Percentiles rank a stretch among this genome's conserved stretches.
Evolutionary conservation across 1,140 invertebrate species (phyloP).

Genomic region (Agraylea sexmaculata): DNA sequence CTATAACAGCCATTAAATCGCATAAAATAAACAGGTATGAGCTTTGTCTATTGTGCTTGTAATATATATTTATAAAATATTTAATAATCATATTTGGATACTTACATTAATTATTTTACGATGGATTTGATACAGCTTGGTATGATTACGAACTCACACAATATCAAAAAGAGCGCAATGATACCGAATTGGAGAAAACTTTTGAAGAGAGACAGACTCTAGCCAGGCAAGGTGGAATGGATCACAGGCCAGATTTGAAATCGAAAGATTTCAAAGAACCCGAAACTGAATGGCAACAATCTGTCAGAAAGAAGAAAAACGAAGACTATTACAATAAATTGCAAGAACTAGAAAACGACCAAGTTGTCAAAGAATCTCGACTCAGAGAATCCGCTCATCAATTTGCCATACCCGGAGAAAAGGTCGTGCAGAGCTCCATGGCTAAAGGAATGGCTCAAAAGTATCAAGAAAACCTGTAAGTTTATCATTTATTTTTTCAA

Average conservation of each 20-base stretch:
- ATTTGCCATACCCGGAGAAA: slow-evolving; percentile 74
- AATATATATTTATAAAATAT: too few species aligned
- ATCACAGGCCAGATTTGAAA: slow-evolving; percentile 47
- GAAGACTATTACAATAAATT: slow-evolving; percentile 77
- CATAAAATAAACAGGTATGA: too few species aligned
- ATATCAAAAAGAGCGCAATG: slow-evolving; percentile 73
- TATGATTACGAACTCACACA: slow-evolving; percentile 77
- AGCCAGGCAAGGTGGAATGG: slow-evolving; percentile 48
- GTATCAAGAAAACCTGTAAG: slow-evolving; percentile 75
- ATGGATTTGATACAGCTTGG: too few species aligned
- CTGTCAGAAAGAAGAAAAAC: slow-evolving; percentile 67
- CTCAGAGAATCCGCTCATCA: slow-evolving; percentile 66
- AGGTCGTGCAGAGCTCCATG: slow-evolving; percentile 58
- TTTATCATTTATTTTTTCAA: slow-evolving; percentile 23
- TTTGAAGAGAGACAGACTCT: slow-evolving; percentile 72
- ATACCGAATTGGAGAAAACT: slow-evolving; percentile 73
- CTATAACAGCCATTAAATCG: too few species aligned
- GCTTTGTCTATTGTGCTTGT: too few species aligned
- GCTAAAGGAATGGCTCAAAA: slow-evolving; percentile 78
- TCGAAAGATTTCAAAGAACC: slow-evolving; percentile 58
- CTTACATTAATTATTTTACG: too few species aligned
- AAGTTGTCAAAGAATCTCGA: slow-evolving; percentile 69
- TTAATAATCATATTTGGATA: too few species aligned
- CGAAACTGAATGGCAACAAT: slow-evolving; percentile 74
- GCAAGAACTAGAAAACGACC: slow-evolving; percentile 71